Evolutionary conservation across 1,140 invertebrate genomes (phyloP), one percentile per base, ranked within the genome.

Genomic region (Pristionchus pacificus): DNA sequence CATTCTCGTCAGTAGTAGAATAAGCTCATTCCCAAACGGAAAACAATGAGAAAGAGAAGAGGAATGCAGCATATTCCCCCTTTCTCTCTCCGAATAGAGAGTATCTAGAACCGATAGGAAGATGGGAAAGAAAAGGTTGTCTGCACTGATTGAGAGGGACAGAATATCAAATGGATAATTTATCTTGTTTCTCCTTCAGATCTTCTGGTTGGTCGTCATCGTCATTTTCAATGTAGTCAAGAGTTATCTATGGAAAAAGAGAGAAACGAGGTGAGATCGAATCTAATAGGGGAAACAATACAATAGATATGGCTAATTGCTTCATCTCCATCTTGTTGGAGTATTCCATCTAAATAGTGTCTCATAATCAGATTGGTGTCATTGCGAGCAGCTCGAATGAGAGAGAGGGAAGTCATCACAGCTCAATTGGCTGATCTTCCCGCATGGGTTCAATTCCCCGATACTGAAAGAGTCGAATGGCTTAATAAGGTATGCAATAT

Each of bases 401-500:
- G 73, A 29, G 82, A 83, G 68, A 63, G 80, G 38, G 75, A 77
- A 60, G 78, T 80, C 10, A 78, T 81, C 32, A 78, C 81, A 70
- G 80, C 80, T 28, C 80, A 82, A 69, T 72, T 82, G 30, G 67
- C 82, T 60, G 81, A 83, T 57, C 69, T 83, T 2, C 81, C 81
- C 14, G 78, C 78, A 28, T 83, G 81, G 81, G 76, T 83, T 24
- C 77, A 80, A 68, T 83, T 83, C 70, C 81, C 81, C 6, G 81
- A 84, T 63, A 80, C 78, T 25, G 81, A 83, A 68, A 60, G 81
- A 63, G 77, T 84, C 49, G 81, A 83, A 72, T 83, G 81, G 81
- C 71, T 83, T 30, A 83, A 83, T 76, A 79, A 84, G 65, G 81
- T 83, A n/a, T 33, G 76, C 57, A 28, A 15, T 24, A 25, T 19